Evolutionary conservation across 2,113 vertebrate species (phyloP).

Genomic region (Corythoichthys intestinalis): DNA sequence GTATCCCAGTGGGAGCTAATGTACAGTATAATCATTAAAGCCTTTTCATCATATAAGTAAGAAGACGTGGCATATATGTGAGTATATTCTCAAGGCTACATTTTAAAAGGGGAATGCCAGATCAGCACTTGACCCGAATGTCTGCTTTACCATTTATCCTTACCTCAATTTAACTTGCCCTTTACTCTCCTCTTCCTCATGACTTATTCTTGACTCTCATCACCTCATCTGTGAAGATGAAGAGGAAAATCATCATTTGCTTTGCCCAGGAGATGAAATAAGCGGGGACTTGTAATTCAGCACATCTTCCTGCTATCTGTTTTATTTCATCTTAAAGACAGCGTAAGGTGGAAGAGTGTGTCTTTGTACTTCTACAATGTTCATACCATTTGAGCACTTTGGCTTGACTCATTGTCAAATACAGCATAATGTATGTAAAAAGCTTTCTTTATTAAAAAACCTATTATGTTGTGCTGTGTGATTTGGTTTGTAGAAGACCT

Average conservation of each 20-base stretch:
- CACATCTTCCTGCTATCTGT: constrained; percentile 21
- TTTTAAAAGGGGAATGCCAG: constrained; percentile 45
- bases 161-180: constrained; percentile 14
- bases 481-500: not conserved
- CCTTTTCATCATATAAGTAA: not conserved
- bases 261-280: constrained; percentile 24
- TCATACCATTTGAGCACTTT: not conserved
- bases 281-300: constrained; percentile 34
- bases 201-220: not conserved
- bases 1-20: constrained; percentile 30
- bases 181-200: constrained; percentile 13
- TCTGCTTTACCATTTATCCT: constrained; percentile 38
- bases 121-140: constrained; percentile 62
- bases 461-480: not conserved
- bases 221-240: constrained; percentile 43
- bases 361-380: constrained; percentile 7
- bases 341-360: not conserved
- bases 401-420: not conserved
- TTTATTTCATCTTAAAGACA: constrained; percentile 27
- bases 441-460: not conserved
- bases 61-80: constrained; percentile 11
- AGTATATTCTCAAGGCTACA: constrained; percentile 48
- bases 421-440: not conserved
- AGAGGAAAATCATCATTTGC: constrained; percentile 21
- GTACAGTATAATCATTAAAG: not conserved